phyloP scores from a whole-genome alignment of 2,113 vertebrate genomes.

The Salvelinus namaycush region DNA sequence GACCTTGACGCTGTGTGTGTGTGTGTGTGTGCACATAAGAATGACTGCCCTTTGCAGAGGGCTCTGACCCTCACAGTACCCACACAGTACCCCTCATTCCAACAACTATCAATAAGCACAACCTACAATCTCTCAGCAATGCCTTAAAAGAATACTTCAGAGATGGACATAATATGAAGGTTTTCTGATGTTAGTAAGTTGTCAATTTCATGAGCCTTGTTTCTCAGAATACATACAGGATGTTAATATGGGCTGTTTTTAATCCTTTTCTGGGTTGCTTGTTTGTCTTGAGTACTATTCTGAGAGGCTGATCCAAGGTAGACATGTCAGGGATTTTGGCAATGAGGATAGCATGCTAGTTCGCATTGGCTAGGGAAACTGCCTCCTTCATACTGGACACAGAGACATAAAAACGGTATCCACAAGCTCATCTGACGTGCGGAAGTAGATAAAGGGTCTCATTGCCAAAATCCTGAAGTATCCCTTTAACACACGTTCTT shows the following conservation, averaged over 20 bases:
- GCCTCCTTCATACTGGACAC: not conserved
- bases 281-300: too few species aligned
- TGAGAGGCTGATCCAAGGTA: too few species aligned
- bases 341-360: constrained; percentile 17
- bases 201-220: too few species aligned
- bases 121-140: not conserved
- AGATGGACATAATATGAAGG: too few species aligned
- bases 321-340: constrained; percentile 35
- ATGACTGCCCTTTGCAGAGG: not conserved
- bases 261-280: too few species aligned
- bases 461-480: not conserved
- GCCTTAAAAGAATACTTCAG: constrained; percentile 48
- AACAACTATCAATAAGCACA: not conserved
- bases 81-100: not conserved
- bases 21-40: not conserved
- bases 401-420: not conserved
- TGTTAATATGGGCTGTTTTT: too few species aligned
- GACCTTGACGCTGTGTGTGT: not conserved
- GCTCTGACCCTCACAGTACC: not conserved
- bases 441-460: not conserved
- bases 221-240: too few species aligned
- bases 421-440: not conserved
- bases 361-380: too few species aligned
- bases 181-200: too few species aligned
- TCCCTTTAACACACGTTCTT: not conserved